Conservation (phyloP, 2,113 vertebrate species). For the Sinosuthora webbiana region DNA sequence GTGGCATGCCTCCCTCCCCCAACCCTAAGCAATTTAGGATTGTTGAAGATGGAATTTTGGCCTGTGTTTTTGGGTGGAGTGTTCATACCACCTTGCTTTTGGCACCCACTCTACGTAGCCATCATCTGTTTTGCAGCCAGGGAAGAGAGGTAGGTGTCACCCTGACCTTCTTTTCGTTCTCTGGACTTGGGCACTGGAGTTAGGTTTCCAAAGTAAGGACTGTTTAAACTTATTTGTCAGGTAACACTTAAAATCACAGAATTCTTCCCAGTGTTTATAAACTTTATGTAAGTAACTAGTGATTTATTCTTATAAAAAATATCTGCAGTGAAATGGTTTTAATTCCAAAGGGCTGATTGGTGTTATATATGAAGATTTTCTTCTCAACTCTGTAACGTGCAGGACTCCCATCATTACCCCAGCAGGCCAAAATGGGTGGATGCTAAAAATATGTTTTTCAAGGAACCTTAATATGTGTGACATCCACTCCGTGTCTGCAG, state of each 20-base stretch:
- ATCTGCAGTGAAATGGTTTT: background rate
- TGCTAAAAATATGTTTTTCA: background rate
- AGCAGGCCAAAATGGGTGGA: background rate
- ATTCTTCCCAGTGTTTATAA: background rate
- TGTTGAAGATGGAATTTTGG: constrained; percentile 36
- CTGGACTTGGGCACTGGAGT: background rate
- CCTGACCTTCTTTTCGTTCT: background rate
- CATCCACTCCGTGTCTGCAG: fast-evolving
- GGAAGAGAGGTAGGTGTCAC: background rate
- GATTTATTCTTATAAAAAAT: background rate
- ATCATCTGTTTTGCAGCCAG: background rate
- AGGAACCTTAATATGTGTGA: background rate
- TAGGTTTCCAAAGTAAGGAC: background rate
- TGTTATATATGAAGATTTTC: background rate
- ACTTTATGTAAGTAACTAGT: background rate
- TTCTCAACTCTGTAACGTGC: background rate
- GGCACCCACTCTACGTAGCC: background rate
- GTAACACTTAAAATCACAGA: background rate
- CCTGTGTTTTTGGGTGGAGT: background rate
- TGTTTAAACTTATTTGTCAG: background rate
- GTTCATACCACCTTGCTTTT: background rate
- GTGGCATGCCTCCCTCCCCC: background rate
- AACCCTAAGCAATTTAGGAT: background rate
- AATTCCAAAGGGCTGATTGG: background rate
- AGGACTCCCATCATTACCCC: background rate